Conservation (phyloP, 2,797 vertebrate species). For the Steatocranus sp. region DNA sequence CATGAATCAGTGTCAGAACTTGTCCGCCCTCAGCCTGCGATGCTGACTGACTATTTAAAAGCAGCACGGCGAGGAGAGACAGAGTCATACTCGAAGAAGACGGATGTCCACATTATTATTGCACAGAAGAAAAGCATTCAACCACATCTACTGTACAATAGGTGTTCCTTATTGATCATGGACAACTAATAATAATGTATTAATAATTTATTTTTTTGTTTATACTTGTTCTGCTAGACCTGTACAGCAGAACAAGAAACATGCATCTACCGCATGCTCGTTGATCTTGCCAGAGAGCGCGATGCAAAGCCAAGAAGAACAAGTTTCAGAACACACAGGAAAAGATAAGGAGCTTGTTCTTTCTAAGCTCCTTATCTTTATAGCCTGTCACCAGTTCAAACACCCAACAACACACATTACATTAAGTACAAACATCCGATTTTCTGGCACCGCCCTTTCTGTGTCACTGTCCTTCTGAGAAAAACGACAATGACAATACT, state of each 20-base stretch:
- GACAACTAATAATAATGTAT: not conserved
- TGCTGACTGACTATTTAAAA: not conserved
- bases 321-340: not conserved
- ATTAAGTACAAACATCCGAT: not conserved
- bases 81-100: not conserved
- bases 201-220: accelerated
- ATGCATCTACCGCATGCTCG: not conserved
- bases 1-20: not conserved
- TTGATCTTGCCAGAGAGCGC: not conserved
- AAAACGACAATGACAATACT: not conserved
- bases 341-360: not conserved
- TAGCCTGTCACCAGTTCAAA: slow-evolving; percentile 3
- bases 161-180: accelerated
- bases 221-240: not conserved
- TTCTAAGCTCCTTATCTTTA: slow-evolving; percentile 32
- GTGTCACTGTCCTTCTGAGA: not conserved
- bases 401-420: not conserved
- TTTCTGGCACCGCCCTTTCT: not conserved
- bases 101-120: not conserved
- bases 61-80: accelerated
- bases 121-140: not conserved
- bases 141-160: not conserved
- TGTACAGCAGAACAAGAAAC: not conserved
- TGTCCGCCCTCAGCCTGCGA: not conserved
- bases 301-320: not conserved